Evolutionary conservation across 2,888 invertebrate genomes (phyloP), one percentile per base, ranked within the genome.

Genomic region (Leuctra nigra): DNA sequence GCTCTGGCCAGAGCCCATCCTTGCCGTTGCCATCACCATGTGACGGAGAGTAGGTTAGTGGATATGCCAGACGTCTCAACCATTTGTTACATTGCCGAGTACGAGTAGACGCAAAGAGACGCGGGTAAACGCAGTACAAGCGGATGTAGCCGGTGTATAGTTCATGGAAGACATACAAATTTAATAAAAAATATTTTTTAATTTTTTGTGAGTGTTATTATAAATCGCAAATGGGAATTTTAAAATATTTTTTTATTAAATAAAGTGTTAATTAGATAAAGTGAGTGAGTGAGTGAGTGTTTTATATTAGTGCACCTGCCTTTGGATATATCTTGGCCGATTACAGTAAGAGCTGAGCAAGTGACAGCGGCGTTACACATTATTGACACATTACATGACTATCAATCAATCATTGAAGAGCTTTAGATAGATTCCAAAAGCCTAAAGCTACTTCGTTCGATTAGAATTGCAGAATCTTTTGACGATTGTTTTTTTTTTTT

Each of bases 31-130:
- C 39, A 14, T 2, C 18, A 20, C 22, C 20, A 41, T 11, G 29
- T 11, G 29, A 29, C 29, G 44, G 25, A 50, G 50, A 50, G 50
- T 50, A 50, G 50, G 50, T 50, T 50, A 50, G 50, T 50, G 50
- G 50, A 50, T 50, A 29, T 44, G 23, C 9, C 14, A 39, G 13
- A 18, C 18, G 18, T 16, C 18, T 6, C 29, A 29, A 7, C 29
- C 7, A 4, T 20, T 39, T 14, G 16, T 39, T 20, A 39, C n/a
- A 39, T 16, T 39, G 20, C 39, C 39, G 20, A 4, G 16, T 4
- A 39, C 39, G 39, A 39, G 3, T 14, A 20, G 13, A 16, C 39
- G 2, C 20, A 39, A n/a, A n/a, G n/a, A n/a, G n/a, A n/a, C n/a
- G n/a, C n/a, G 39, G 16, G 14, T 39, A 39, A 20, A 39, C 39